phyloP scores from a whole-genome alignment of 2,113 vertebrate genomes.

The Lipophrys pholis region DNA sequence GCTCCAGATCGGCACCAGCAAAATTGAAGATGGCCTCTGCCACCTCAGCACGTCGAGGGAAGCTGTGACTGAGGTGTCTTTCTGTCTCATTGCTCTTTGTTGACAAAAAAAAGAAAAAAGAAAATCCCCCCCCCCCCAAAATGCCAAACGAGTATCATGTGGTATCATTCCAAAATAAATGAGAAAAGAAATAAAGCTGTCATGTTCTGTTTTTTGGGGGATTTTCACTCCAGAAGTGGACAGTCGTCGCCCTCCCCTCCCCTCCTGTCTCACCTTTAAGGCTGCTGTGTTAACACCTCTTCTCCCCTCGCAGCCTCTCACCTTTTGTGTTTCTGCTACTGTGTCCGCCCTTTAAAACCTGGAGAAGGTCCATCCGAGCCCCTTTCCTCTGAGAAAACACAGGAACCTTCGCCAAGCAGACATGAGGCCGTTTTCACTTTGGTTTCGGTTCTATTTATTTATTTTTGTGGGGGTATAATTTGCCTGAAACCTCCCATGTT shows the following conservation, averaged over 20 bases:
- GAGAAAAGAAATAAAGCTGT: too few relatives aligned
- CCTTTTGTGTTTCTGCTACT: too few relatives aligned
- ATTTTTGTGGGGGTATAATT: conserved; percentile 39
- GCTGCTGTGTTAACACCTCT: too few relatives aligned
- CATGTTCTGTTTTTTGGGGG: conserved; percentile 60
- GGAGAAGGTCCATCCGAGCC: conserved; percentile 71
- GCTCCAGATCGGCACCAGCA: conserved; percentile 69
- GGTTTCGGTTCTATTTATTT: conserved; percentile 9
- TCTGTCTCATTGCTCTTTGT: conserved; percentile 46
- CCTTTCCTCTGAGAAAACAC: conserved; percentile 67
- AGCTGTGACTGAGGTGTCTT: too few relatives aligned
- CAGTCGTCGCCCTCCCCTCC: conserved; percentile 50
- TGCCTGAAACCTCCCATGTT: conserved; percentile 71
- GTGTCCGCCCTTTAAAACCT: conserved; percentile 74
- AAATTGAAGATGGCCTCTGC: conserved; percentile 61
- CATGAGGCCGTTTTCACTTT: conserved; percentile 62
- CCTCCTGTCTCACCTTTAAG: too few relatives aligned
- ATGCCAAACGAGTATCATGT: conserved; percentile 64
- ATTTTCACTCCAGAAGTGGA: conserved; percentile 67
- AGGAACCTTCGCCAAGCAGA: conserved; percentile 71
- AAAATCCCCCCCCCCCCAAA: conserved; percentile 44
- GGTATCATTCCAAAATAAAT: conserved; percentile 76
- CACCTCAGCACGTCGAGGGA: too few relatives aligned
- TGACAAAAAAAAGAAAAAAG: too few relatives aligned
- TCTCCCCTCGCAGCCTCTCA: too few relatives aligned